These are phyloP conservation scores for Neotoma lepida DNA, from an alignment of 2,113 vertebrate genomes.

Conservation along the genomic window DNA sequence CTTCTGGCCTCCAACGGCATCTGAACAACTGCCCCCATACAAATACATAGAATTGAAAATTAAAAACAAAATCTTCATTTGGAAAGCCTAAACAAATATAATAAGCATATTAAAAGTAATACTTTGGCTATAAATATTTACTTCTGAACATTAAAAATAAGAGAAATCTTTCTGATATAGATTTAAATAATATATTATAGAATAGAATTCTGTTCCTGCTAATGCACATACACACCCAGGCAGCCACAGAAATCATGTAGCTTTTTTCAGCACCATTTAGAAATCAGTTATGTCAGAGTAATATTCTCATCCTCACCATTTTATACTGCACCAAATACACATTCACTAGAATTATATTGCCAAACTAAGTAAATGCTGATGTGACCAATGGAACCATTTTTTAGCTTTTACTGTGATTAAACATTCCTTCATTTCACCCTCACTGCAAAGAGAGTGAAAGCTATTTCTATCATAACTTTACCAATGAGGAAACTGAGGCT, in stretches of 20 bases:
- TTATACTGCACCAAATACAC: not conserved
- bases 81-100: not conserved
- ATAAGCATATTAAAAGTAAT: not conserved
- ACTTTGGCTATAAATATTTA: constrained; percentile 7
- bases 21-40: not conserved
- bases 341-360: not conserved
- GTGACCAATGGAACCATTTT: constrained; percentile 32
- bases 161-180: constrained; percentile 1
- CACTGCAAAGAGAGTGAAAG: not conserved
- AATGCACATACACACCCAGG: not conserved
- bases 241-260: not conserved
- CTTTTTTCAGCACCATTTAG: not conserved
- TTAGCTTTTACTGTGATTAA: constrained; percentile 37
- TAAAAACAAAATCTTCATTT: not conserved
- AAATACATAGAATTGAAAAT: not conserved
- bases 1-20: not conserved
- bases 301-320: not conserved
- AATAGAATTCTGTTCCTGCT: not conserved
- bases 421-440: constrained; percentile 54
- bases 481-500: not conserved
- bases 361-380: constrained; percentile 47
- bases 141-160: constrained; percentile 44
- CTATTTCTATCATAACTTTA: constrained; percentile 45
- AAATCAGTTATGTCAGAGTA: not conserved
- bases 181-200: not conserved